These are phyloP conservation scores for Drosophila helvetica DNA, from an alignment of 2,888 invertebrate genomes.

Conservation along the genomic window DNA sequence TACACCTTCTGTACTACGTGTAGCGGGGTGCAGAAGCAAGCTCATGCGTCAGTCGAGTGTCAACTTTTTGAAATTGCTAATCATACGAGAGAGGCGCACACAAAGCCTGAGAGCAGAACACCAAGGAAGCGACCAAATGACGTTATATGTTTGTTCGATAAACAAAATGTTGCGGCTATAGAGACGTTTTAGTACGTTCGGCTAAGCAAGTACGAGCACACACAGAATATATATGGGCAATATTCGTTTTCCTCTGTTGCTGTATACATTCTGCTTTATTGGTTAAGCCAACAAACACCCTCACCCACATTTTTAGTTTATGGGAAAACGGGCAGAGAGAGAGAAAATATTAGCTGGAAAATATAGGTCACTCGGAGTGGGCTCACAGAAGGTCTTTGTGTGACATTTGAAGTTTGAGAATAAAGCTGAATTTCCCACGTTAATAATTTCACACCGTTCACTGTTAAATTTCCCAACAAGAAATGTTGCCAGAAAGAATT, in stretches of 20 bases:
- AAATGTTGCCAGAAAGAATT: not conserved
- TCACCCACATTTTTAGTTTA: constrained; percentile 14
- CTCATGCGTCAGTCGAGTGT: constrained; percentile 73
- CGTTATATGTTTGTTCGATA: constrained; percentile 59
- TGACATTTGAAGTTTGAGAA: not conserved
- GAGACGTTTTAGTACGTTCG: constrained; percentile 35
- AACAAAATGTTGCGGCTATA: constrained; percentile 54
- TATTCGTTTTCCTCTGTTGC: constrained; percentile 24
- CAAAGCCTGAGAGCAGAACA: constrained; percentile 18
- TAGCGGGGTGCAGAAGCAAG: constrained; percentile 22
- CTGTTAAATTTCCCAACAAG: not conserved
- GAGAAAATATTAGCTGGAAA: constrained; percentile 22
- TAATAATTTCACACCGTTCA: not conserved
- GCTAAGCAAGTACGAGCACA: not conserved
- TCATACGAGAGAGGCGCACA: constrained; percentile 50
- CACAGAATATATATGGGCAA: constrained; percentile 35
- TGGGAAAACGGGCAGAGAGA: not conserved
- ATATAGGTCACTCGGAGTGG: constrained; percentile 50
- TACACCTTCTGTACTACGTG: not conserved
- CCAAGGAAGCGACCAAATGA: constrained; percentile 37
- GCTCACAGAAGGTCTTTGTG: constrained; percentile 6
- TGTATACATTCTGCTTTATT: constrained; percentile 39
- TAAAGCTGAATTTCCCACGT: not conserved
- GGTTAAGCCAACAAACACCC: constrained; percentile 25
- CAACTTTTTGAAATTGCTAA: constrained; percentile 72